Conservation (phyloP, 2,888 invertebrate genomes). For the Leucophenga maculata region DNA sequence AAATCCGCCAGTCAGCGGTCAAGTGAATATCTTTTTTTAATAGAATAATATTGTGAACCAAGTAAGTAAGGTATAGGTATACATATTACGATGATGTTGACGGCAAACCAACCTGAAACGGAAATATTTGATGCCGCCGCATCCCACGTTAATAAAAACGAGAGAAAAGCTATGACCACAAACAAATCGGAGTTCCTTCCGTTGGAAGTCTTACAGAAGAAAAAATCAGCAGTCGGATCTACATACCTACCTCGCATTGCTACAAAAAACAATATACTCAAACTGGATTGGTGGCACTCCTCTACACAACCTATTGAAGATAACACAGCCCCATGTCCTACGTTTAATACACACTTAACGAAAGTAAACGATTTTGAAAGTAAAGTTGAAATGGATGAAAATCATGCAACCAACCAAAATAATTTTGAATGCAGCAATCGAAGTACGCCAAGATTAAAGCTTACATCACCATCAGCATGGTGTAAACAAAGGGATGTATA, state of each 20-base stretch:
- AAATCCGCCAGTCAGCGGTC: too few relatives aligned
- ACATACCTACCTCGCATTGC: slow-evolving; percentile 44
- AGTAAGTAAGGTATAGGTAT: background rate
- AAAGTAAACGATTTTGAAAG: background rate
- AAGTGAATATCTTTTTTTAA: background rate
- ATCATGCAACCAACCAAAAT: background rate
- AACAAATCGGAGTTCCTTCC: slow-evolving; percentile 27
- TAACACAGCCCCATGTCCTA: slow-evolving; percentile 28
- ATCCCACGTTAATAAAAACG: background rate
- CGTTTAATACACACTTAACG: background rate
- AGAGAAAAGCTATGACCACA: slow-evolving; percentile 42
- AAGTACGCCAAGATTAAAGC: slow-evolving; percentile 27
- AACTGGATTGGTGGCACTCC: slow-evolving; percentile 65
- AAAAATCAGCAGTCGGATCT: background rate
- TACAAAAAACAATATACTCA: slow-evolving; percentile 58
- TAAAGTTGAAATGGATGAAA: background rate
- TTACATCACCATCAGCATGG: slow-evolving; percentile 12
- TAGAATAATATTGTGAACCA: background rate
- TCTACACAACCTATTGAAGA: slow-evolving; percentile 41
- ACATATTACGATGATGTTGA: background rate
- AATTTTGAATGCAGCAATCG: background rate
- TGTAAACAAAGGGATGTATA: too few relatives aligned
- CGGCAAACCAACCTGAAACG: background rate
- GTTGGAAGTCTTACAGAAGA: slow-evolving; percentile 8
- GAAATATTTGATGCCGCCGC: background rate